Evolutionary conservation across 2,113 vertebrate genomes (phyloP), one percentile per base, ranked within the genome.

Genomic region (Etheostoma spectabile): DNA sequence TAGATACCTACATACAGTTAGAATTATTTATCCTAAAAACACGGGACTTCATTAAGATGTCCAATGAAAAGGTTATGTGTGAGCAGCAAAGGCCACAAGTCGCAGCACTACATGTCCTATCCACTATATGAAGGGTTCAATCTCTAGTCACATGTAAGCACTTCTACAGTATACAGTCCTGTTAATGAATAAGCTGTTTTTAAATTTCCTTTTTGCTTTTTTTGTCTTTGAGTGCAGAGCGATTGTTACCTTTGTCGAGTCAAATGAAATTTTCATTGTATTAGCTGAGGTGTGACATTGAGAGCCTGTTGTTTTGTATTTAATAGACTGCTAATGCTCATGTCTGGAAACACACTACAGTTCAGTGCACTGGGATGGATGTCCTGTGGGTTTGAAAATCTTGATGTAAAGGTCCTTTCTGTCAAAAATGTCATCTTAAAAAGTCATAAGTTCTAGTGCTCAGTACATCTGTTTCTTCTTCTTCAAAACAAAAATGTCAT

Each of bases 161-260:
- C 93, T 94, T 93, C 86, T 65, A 72, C 79, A 80, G 24, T 85
- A 87, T 80, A 73, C 70, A 84, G 79, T 84, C 83, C 87, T 84
- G 27, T 79, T 84, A 59, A 70, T 81, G 82, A 88, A 93, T 93
- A 95, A 94, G 90, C 93, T 95, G 91, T 85, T 82, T 74, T 86
- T 83, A 18, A 71, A 68, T 81, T 65, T 86, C 18, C 27, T 75
- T 80, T 42, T 80, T 87, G 65, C 73, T 75, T 86, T 82, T 27
- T 42, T 74, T 7, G 38, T 71, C 48, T 61, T 85, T 63, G 53
- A 38, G 35, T 42, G 24, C 22, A 3, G n/a, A 70, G 56, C 6
- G 7, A 45, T 15, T 11, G 69, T 11, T 56, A 71, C 48, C 51
- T 51, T 55, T 5, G 64, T 80, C 59, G 15, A n/a, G 62, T 61